These are phyloP conservation scores for Alcis repandata DNA, from an alignment of 2,888 invertebrate species.

Conservation along the genomic window DNA sequence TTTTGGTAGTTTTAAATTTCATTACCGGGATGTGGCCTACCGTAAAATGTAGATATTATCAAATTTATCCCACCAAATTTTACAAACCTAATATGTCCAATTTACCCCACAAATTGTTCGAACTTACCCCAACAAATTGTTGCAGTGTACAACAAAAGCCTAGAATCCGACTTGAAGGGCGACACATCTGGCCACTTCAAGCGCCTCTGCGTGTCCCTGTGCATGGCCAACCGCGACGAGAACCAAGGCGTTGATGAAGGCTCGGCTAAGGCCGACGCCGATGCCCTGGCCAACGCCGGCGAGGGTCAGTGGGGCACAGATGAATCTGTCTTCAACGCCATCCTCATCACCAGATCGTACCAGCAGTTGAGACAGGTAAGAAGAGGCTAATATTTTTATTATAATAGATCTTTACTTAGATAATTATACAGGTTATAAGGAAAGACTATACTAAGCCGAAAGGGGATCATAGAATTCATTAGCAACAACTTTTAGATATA, in stretches of 20 bases:
- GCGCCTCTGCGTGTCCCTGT: conserved; percentile 94
- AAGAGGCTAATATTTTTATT: not conserved
- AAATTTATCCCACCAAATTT: no score
- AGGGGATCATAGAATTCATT: no score
- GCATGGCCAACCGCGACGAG: conserved; percentile 96
- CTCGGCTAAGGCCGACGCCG: conserved; percentile 93
- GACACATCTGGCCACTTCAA: conserved; percentile 99
- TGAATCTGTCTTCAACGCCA: conserved; percentile 94
- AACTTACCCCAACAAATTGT: conserved; percentile 52
- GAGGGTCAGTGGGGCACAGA: conserved; percentile 96
- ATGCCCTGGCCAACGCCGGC: conserved; percentile 91
- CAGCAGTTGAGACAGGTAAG: conserved; percentile 92
- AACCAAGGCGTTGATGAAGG: conserved; percentile 94
- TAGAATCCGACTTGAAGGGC: conserved; percentile 95
- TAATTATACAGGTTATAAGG: no score
- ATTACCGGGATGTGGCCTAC: no score
- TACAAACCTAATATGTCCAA: no score
- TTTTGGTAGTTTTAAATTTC: no score
- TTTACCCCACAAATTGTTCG: conserved; percentile 47
- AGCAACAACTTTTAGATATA: no score
- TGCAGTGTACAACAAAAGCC: conserved; percentile 91
- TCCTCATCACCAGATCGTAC: conserved; percentile 95
- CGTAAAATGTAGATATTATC: no score
- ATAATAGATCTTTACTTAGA: no score
- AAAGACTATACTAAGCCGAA: no score